Conservation (phyloP, 1,140 invertebrate genomes). For the Harpegnathos saltator region DNA sequence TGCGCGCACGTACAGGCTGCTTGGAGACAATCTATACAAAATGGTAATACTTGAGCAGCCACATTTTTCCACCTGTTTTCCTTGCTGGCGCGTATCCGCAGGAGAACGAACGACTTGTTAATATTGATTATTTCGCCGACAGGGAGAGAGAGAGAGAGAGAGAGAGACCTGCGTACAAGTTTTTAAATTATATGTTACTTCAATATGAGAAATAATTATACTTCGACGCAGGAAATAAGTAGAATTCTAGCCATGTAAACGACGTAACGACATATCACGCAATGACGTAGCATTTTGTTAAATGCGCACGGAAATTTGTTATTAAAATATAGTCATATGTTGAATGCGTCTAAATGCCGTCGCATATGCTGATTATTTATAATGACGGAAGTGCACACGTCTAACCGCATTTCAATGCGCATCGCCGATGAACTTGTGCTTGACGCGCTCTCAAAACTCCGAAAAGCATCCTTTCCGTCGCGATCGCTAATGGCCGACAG, state of each 20-base stretch:
- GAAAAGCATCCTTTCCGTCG: constrained; percentile 3
- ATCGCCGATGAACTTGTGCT: constrained; percentile 19
- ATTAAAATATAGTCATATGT: constrained; percentile 30
- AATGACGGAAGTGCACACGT: constrained; percentile 2
- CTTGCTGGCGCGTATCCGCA: too few species aligned
- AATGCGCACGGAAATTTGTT: not conserved
- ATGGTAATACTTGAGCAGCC: not conserved
- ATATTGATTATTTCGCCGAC: not conserved
- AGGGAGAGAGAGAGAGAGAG: too few species aligned
- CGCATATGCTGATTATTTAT: constrained; percentile 1
- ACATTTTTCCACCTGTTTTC: too few species aligned
- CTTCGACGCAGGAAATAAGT: not conserved
- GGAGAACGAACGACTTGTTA: not conserved
- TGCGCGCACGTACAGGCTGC: not conserved
- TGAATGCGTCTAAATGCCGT: constrained; percentile 32
- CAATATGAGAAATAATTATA: not conserved
- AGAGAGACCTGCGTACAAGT: not conserved
- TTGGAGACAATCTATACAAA: not conserved
- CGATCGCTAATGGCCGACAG: too few species aligned
- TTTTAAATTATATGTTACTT: not conserved
- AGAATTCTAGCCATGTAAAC: constrained; percentile 4
- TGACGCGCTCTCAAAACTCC: not conserved
- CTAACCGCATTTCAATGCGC: constrained; percentile 14
- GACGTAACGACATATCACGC: not conserved
- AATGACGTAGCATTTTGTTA: constrained; percentile 23